Percentiles rank a stretch among this genome's conserved stretches.
phyloP scores from a whole-genome alignment of 2,113 vertebrate species.

The Anser cygnoides region DNA sequence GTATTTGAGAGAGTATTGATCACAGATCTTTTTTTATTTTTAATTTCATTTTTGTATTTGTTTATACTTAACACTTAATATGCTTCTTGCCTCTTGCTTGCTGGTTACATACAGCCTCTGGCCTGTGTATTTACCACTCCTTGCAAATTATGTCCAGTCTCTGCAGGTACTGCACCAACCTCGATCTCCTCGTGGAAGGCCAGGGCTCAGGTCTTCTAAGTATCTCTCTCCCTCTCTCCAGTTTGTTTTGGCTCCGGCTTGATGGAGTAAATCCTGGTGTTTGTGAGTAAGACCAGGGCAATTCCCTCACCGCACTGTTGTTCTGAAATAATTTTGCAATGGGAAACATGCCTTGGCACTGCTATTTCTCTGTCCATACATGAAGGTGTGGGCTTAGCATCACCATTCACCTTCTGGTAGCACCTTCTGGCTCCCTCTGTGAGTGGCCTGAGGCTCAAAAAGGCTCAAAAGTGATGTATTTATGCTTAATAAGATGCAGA shows the following conservation, averaged over 20 bases:
- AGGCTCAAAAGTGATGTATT: accelerated
- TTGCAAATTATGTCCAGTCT: background rate
- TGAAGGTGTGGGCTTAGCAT: background rate
- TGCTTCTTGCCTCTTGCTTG: background rate
- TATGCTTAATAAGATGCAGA: background rate
- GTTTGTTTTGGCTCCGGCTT: background rate
- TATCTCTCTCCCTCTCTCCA: background rate
- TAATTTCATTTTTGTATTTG: constrained; percentile 49
- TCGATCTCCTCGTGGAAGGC: background rate
- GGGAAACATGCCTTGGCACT: background rate
- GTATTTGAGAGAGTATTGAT: constrained; percentile 47
- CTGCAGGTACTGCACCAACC: background rate
- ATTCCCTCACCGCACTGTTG: background rate
- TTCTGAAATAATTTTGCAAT: background rate
- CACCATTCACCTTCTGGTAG: accelerated
- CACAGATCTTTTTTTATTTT: constrained; percentile 7
- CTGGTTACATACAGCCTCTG: background rate
- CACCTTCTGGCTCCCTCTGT: background rate
- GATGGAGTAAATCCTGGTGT: background rate
- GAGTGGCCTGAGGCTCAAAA: background rate
- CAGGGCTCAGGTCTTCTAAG: background rate
- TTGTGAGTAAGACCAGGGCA: background rate
- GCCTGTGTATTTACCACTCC: background rate
- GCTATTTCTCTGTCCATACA: background rate
- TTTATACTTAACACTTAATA: background rate